Conservation (phyloP, 2,113 vertebrate species). For the Zosterops hypoxanthus region DNA sequence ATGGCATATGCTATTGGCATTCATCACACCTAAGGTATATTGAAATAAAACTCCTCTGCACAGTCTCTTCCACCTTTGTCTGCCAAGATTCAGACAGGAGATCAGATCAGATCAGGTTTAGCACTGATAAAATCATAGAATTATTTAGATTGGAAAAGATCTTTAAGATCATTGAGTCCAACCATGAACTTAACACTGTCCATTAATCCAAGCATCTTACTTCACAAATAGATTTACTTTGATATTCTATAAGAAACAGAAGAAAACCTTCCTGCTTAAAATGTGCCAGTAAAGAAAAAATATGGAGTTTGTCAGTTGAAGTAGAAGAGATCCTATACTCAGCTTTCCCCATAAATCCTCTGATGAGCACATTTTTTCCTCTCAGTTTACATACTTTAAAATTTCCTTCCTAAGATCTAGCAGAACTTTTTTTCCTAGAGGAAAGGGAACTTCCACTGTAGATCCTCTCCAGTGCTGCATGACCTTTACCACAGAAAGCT, state of each 20-base stretch:
- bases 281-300: neutral
- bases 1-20: neutral
- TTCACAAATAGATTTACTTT: neutral
- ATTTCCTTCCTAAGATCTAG: neutral
- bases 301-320: neutral
- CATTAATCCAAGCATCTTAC: neutral
- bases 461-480: neutral
- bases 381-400: neutral
- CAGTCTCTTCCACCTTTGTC: neutral
- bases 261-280: neutral
- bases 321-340: neutral
- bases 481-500: neutral
- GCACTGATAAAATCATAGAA: neutral
- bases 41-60: neutral
- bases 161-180: neutral
- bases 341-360: neutral
- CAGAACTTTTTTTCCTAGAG: neutral
- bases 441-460: neutral
- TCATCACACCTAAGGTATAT: neutral
- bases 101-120: neutral
- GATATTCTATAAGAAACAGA: neutral
- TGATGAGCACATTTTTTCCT: neutral
- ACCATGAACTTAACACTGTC: accelerated
- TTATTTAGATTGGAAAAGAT: neutral
- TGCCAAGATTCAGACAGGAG: neutral